phyloP scores from a whole-genome alignment of 2,113 vertebrate species.

The Aphyosemion australe region DNA sequence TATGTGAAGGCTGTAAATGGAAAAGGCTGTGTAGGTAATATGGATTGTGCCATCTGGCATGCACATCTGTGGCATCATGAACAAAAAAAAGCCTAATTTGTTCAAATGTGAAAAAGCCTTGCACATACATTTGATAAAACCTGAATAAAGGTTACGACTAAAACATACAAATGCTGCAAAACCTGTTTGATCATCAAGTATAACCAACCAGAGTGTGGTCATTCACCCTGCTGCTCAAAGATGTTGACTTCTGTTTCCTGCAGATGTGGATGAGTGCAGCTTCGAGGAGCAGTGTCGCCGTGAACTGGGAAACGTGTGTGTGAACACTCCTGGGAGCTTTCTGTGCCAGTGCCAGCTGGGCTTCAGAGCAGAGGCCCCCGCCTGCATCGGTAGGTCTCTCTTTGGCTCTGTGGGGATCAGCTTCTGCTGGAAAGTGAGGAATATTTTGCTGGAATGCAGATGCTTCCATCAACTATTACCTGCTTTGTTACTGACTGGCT shows the following conservation, averaged over 20 bases:
- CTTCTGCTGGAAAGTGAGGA: constrained; percentile 5
- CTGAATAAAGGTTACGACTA: background rate
- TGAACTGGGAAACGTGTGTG: constrained; percentile 79
- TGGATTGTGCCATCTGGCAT: background rate
- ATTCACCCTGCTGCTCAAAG: background rate
- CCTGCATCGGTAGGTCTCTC: constrained; percentile 74
- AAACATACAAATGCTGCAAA: too few relatives aligned
- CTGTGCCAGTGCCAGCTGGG: constrained; percentile 76
- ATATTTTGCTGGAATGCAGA: constrained; percentile 5
- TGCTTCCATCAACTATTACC: constrained; percentile 22
- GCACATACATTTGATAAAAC: too few relatives aligned
- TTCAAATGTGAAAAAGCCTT: background rate
- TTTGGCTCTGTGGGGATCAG: background rate
- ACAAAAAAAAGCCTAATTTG: background rate
- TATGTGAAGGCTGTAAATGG: constrained; percentile 71
- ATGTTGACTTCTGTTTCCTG: background rate
- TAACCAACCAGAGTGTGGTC: background rate
- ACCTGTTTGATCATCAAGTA: background rate
- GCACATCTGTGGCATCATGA: background rate
- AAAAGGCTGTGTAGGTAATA: constrained; percentile 77
- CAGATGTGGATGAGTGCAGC: constrained; percentile 83
- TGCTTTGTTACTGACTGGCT: background rate
- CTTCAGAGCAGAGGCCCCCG: constrained; percentile 69
- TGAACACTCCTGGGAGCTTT: constrained; percentile 81
- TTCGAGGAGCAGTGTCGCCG: constrained; percentile 78